A percentile compares a stretch with the other conserved stretches of the same genome.
Conservation (phyloP, 2,113 vertebrate species). For the Phylloscopus trochilus region DNA sequence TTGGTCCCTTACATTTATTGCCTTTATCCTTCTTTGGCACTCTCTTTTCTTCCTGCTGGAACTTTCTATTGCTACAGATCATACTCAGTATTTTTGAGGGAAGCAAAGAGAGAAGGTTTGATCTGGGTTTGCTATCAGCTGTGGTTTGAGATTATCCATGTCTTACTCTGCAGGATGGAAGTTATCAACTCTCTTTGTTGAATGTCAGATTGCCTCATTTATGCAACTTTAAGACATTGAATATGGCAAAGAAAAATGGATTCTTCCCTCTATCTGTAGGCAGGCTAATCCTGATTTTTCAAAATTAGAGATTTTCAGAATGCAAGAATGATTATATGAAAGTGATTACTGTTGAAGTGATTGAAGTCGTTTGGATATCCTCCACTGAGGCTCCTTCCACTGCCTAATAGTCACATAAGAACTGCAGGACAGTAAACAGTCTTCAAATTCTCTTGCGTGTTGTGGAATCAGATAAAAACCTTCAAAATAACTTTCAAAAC, state of each 20-base stretch:
- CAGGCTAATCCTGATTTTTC: not conserved
- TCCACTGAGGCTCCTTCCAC: not conserved
- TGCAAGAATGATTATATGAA: not conserved
- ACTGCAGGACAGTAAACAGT: not conserved
- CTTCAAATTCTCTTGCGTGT: not conserved
- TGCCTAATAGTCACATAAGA: not conserved
- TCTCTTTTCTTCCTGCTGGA: not conserved
- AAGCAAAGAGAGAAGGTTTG: not conserved
- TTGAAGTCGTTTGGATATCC: not conserved
- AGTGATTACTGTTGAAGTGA: not conserved
- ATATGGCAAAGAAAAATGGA: not conserved
- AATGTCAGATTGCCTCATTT: not conserved
- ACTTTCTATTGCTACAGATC: not conserved
- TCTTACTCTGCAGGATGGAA: not conserved
- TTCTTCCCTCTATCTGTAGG: not conserved
- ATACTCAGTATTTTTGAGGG: not conserved
- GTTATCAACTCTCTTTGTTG: not conserved
- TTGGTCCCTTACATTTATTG: fast-evolving
- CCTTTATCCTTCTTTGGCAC: not conserved
- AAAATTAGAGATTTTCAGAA: not conserved
- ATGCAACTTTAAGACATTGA: not conserved
- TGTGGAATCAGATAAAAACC: not conserved
- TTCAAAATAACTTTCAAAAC: not conserved
- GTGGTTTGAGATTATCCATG: not conserved
- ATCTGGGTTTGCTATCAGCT: not conserved